phyloP scores from a whole-genome alignment of 2,113 vertebrate species.

The Balaenoptera acutorostrata region DNA sequence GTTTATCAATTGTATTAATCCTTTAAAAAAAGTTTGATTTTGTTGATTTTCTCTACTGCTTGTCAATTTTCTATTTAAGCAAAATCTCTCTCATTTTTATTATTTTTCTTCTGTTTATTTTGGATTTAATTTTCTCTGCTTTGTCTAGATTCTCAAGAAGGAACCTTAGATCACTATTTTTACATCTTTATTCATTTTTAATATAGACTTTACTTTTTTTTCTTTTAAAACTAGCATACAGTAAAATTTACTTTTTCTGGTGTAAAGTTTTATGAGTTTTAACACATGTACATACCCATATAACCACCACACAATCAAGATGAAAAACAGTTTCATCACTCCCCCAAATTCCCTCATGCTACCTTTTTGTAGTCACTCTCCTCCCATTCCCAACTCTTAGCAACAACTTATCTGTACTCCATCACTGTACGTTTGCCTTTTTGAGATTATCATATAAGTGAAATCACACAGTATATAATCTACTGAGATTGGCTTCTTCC shows the following conservation, averaged over 20 bases:
- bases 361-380: not conserved
- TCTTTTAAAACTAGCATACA: not conserved
- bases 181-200: not conserved
- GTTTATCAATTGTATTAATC: not conserved
- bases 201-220: not conserved
- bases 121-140: not conserved
- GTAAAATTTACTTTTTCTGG: not conserved
- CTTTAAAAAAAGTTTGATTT: not conserved
- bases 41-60: not conserved
- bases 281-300: not conserved
- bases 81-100: not conserved
- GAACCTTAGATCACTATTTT: not conserved
- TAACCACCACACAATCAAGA: not conserved
- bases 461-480: not conserved
- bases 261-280: not conserved
- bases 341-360: not conserved
- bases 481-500: not conserved
- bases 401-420: not conserved
- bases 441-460: not conserved
- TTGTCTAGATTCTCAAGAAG: not conserved
- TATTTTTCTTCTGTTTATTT: not conserved
- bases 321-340: not conserved
- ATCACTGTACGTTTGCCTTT: not conserved
- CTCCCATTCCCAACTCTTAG: not conserved
- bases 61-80: not conserved